A percentile compares a stretch with the other conserved stretches of the same genome.
Conservation (phyloP, 2,797 vertebrate genomes). For the Esox lucius region DNA sequence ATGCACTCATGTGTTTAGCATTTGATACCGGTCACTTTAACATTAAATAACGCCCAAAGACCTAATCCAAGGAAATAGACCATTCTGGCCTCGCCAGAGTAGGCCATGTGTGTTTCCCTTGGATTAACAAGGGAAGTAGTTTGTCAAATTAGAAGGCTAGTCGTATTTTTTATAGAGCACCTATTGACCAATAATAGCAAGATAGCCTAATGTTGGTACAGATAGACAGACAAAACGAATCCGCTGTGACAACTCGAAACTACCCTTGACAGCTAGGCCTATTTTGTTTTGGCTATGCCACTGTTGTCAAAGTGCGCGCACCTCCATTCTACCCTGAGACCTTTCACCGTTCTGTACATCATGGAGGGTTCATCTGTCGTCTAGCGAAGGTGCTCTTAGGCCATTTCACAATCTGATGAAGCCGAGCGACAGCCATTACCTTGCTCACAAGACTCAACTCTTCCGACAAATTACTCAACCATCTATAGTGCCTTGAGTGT, state of each 20-base stretch:
- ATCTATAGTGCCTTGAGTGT: background rate
- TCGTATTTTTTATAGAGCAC: background rate
- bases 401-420: constrained; percentile 72
- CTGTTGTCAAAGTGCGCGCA: background rate
- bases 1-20: background rate
- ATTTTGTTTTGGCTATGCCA: constrained; percentile 1
- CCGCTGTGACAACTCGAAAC: constrained; percentile 1
- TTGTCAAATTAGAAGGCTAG: no score
- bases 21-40: background rate
- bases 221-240: constrained; percentile 3
- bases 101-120: no score
- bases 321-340: background rate
- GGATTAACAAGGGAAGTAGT: no score
- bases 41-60: no score
- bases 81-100: no score
- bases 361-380: constrained; percentile 1
- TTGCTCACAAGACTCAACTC: background rate
- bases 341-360: background rate
- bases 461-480: background rate
- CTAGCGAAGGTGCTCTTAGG: constrained; percentile 36
- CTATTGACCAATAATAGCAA: background rate
- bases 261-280: constrained; percentile 4
- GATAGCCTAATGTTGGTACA: background rate
- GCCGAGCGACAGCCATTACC: constrained; percentile 73
- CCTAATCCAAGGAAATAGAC: no score